Base-by-base conservation (phyloP, 1,140 invertebrate species). In the Drosophila sproati region DNA sequence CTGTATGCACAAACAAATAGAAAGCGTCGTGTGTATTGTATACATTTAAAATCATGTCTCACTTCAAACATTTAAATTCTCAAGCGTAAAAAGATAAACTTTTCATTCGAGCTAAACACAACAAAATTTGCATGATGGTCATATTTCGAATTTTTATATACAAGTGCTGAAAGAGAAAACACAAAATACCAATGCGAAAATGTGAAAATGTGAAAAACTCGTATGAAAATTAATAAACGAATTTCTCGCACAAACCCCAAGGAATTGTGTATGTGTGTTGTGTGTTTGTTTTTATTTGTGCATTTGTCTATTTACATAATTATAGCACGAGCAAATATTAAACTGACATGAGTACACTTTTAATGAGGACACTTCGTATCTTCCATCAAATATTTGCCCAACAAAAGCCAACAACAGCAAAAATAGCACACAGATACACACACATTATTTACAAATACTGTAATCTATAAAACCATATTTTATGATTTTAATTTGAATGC, bases 371-470 rank as follows among this genome's bases (percentile, higher is more conserved):
- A 80, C 61, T 76, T 68, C 43, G 39, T 12, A 48, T 51, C 66
- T 69, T 52, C 75, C 59, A 59, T 80, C 37, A 80, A 70, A 50
- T 76, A 60, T 82, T 78, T 78, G 76, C 57, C 52, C 37, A 70
- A 45, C 41, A 35, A 63, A 63, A 47, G 31, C 45, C 68, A 7
- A 43, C 35, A 57, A 66, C 55, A 55, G 28, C 32, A 45, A 32
- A 41, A 20, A 45, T 29, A 76, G 50, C 29, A 37, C 43, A 32
- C 39, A 34, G 41, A 43, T 2, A 20, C 20, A 20, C 20, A 20
- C 20, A 20, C 20, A 20, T 20, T 20, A 43, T 43, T 68, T 41
- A 39, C 28, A 60, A 28, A 4, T 51, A n/a, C 29, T 60, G 68
- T 43, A 59, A 60, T 73, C 43, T 20, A 60, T 73, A 68, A 61